phyloP scores from a whole-genome alignment of 2,888 invertebrate species.

The Plebejus argus region DNA sequence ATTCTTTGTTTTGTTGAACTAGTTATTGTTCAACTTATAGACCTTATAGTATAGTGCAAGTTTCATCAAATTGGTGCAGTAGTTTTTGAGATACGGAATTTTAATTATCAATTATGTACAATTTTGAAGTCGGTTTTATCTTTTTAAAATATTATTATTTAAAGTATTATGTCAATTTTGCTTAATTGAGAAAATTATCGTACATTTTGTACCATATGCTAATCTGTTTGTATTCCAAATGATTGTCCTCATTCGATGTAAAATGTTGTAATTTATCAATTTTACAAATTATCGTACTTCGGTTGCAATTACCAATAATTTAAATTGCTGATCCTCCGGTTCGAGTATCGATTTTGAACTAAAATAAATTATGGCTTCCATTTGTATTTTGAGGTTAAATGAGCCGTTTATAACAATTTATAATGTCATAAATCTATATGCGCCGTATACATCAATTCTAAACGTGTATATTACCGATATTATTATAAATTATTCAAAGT shows the following conservation, averaged over 20 bases:
- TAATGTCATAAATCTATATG: background rate
- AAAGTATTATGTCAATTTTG: background rate
- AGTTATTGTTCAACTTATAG: too few relatives aligned
- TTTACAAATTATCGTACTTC: constrained; percentile 21
- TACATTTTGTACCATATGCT: background rate
- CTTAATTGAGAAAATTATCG: background rate
- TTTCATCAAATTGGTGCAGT: too few relatives aligned
- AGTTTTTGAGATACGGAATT: too few relatives aligned
- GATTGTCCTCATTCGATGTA: constrained; percentile 15
- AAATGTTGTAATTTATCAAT: constrained; percentile 28
- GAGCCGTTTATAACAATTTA: background rate
- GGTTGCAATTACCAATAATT: constrained; percentile 28
- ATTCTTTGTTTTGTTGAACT: too few relatives aligned
- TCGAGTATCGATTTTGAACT: constrained; percentile 4
- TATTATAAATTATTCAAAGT: background rate
- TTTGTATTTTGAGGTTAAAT: constrained; percentile 19
- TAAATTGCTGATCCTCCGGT: background rate
- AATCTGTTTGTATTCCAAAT: constrained; percentile 27
- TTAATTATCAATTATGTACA: too few relatives aligned
- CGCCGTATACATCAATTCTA: background rate
- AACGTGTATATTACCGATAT: background rate
- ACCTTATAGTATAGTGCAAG: too few relatives aligned
- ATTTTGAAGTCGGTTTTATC: too few relatives aligned
- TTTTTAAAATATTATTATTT: too few relatives aligned
- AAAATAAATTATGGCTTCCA: constrained; percentile 10